phyloP scores from a whole-genome alignment of 2,113 vertebrate genomes.

The Aldabrachelys gigantea region DNA sequence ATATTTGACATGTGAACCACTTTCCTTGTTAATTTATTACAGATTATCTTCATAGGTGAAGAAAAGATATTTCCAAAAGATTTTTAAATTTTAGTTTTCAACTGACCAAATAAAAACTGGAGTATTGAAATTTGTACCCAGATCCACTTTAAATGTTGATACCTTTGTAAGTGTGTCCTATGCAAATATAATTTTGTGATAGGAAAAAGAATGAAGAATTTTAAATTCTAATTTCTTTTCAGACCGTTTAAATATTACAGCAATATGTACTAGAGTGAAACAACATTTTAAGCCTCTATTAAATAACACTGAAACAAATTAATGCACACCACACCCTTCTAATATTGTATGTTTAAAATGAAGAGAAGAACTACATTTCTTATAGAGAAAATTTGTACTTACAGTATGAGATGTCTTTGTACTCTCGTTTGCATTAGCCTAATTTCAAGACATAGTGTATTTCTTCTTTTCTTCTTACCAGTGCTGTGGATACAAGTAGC shows the following conservation, averaged over 20 bases:
- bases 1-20: neutral
- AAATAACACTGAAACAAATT: neutral
- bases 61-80: neutral
- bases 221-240: neutral
- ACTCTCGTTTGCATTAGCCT: conserved; percentile 1
- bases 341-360: neutral
- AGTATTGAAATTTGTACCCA: conserved; percentile 41
- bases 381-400: conserved; percentile 61
- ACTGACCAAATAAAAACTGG: neutral
- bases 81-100: neutral
- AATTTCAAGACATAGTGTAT: neutral
- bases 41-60: neutral
- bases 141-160: conserved; percentile 13
- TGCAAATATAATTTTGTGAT: neutral
- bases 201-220: neutral
- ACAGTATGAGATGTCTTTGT: conserved; percentile 31
- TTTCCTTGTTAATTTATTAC: neutral
- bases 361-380: neutral
- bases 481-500: neutral
- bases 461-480: conserved; percentile 24
- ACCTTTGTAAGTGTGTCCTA: neutral
- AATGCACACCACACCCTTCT: neutral
- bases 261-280: neutral
- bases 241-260: neutral
- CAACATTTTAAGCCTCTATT: neutral